Evolutionary conservation across 2,888 invertebrate species (phyloP).

Genomic region (Dryomyza anilis): DNA sequence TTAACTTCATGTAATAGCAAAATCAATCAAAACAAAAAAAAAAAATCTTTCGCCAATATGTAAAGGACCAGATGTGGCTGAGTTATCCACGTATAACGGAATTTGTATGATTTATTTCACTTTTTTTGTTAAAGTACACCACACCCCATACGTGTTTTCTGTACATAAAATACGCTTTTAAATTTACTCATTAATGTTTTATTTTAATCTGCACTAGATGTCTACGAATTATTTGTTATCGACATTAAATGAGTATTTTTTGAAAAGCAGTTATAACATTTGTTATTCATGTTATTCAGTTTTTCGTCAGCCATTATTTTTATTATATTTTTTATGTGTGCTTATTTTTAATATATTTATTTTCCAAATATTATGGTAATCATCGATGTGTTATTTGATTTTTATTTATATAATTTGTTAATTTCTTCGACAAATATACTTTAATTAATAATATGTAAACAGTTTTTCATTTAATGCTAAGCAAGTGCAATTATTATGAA

Average conservation of each 20-base stretch:
- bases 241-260: neutral
- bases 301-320: neutral
- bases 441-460: conserved; percentile 1
- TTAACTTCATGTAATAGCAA: conserved; percentile 11
- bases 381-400: conserved; percentile 4
- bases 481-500: too few species aligned
- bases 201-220: too few species aligned
- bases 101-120: neutral
- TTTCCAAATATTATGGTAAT: neutral
- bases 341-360: neutral
- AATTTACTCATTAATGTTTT: too few species aligned
- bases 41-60: conserved; percentile 4
- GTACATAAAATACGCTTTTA: neutral
- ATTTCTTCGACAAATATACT: conserved; percentile 14
- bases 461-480: neutral
- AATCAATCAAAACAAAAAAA: conserved; percentile 10
- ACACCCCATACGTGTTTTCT: neutral
- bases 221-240: neutral
- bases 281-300: neutral
- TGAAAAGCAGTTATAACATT: neutral
- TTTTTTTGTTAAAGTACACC: neutral
- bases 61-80: neutral
- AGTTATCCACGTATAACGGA: too few species aligned
- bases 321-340: conserved; percentile 11
- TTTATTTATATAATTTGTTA: neutral